Base-by-base conservation (phyloP, 2,888 invertebrate genomes). In the Pharmacophagus antenor region DNA sequence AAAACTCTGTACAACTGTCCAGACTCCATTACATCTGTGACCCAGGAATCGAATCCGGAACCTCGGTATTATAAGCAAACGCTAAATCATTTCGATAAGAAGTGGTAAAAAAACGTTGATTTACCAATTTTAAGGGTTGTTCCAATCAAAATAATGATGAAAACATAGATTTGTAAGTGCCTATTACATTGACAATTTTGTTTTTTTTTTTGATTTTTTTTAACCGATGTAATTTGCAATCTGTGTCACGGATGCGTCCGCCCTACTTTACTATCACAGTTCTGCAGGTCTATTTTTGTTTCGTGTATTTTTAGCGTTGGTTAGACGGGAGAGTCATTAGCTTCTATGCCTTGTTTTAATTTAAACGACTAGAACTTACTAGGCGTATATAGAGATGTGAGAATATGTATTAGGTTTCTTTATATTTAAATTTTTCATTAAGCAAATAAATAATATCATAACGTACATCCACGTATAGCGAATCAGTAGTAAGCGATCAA, bases 251-350 rank as follows among this genome's bases (percentile, higher is more conserved):
- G 56, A 44, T 42, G 15, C n/a, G 15, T 41, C 10, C 12, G 42
- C 27, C 18, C 52, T 12, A 25, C 42, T 50, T 50, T 18, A 27
- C 27, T 42, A 27, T 42, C 44, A 27, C 44, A 27, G 17, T n/a
- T 5, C 2, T 46, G 54, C n/a, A 37, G 18, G 41, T 25, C 53
- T 53, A 58, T 48, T 54, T 58, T 48, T 48, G 20, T 42, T 20
- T 41, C 15, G 47, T 23, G 3, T 48, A 42, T 53, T 42, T 58
- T 41, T 41, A 48, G 31, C 27, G n/a, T 27, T 27, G 4, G 25
- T 5, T 44, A 25, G 31, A 57, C 42, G 55, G 27, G 20, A 31
- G 31, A 31, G 31, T 31, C 31, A 31, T 31, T 31, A 31, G 31
- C 31, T 31, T 10, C 31, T 12, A 31, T 31, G 31, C 7, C 23